Evolutionary conservation across 2,797 vertebrate genomes (phyloP).

Genomic region (Alectoris magna): DNA sequence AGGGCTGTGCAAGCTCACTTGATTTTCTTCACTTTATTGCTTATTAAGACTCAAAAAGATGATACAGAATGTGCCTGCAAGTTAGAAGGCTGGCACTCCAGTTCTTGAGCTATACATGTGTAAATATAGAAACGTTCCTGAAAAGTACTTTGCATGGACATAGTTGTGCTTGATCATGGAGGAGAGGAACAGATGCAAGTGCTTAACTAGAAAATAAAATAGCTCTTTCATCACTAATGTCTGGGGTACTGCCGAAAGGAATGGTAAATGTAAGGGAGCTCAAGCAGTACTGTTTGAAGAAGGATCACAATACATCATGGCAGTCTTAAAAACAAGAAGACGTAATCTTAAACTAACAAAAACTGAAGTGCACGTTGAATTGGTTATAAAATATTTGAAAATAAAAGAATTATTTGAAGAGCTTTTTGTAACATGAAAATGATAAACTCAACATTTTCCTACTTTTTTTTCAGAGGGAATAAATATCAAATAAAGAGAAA

Average conservation of each 20-base stretch:
- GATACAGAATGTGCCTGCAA: background rate
- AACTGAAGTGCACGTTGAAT: background rate
- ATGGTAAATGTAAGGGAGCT: background rate
- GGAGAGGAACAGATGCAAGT: background rate
- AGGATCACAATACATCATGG: background rate
- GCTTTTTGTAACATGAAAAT: background rate
- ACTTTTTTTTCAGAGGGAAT: background rate
- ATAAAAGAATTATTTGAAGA: background rate
- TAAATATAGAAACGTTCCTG: background rate
- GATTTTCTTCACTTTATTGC: background rate
- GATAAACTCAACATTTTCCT: background rate
- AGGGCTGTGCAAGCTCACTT: background rate
- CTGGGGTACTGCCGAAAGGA: background rate
- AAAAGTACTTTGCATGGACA: background rate
- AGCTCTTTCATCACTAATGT: background rate
- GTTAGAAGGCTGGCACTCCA: background rate
- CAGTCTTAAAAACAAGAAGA: background rate
- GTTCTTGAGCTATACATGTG: background rate
- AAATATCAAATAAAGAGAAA: background rate
- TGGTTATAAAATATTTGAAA: background rate
- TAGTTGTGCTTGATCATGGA: background rate
- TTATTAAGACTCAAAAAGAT: background rate
- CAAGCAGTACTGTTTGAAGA: background rate
- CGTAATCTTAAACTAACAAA: background rate
- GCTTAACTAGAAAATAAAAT: background rate